phyloP scores from a whole-genome alignment of 2,888 invertebrate species.

The Acleris laterana region DNA sequence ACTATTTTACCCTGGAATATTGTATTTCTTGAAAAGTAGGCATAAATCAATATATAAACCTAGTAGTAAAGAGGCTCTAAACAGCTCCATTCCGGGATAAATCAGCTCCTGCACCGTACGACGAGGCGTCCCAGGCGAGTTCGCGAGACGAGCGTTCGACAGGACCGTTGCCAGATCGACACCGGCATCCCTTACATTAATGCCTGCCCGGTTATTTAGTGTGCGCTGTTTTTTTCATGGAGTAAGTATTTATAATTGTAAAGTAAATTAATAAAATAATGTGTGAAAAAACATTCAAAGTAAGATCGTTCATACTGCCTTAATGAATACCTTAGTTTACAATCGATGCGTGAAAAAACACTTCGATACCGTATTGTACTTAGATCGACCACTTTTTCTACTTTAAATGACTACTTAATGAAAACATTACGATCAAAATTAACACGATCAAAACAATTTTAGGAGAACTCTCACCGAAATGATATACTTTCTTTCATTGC shows the following conservation, averaged over 20 bases:
- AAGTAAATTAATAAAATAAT: too few relatives aligned
- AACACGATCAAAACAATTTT: too few relatives aligned
- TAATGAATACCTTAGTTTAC: neutral
- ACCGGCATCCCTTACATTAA: conserved; percentile 57
- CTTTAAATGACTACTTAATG: too few relatives aligned
- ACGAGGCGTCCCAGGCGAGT: conserved; percentile 46
- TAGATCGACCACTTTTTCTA: too few relatives aligned
- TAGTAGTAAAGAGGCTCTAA: neutral
- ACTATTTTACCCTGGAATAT: too few relatives aligned
- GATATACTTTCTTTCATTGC: too few relatives aligned
- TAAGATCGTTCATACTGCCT: neutral
- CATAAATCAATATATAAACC: neutral
- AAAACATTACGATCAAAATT: too few relatives aligned
- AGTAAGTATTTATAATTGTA: too few relatives aligned
- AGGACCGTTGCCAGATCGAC: conserved; percentile 67
- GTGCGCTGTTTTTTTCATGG: neutral
- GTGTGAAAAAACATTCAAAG: neutral
- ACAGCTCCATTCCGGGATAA: neutral
- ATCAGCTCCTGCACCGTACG: conserved; percentile 40
- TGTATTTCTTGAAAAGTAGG: too few relatives aligned
- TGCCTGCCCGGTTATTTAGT: conserved; percentile 13
- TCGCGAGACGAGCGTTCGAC: conserved; percentile 73
- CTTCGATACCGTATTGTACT: too few relatives aligned
- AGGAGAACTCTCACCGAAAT: too few relatives aligned
- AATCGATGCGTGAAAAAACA: too few relatives aligned